Base-by-base conservation (phyloP, 2,888 invertebrate species). In the Agriopis marginaria region DNA sequence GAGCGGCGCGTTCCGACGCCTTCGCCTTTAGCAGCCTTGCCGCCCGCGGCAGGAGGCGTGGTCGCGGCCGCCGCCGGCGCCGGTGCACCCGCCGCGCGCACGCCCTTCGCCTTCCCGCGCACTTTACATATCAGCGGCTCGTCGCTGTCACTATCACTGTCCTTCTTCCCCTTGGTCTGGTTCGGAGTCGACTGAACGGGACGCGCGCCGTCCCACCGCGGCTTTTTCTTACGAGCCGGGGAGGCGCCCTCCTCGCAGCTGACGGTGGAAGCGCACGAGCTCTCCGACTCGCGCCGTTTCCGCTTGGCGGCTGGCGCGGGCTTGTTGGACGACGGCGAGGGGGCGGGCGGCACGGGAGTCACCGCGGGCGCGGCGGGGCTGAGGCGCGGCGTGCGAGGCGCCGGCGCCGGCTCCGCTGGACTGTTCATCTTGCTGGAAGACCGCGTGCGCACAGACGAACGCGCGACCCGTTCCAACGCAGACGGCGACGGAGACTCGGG, bases 221-320 rank as follows among this genome's bases (percentile, higher is more conserved):
- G 89, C 73, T 93, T 92, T 81, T 93, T 93, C 81, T 90, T 90
- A 51, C 91, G 81, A 0, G 79, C 87, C 58, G 89, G 89, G 12
- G 91, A 90, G 9, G 90, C 81, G 47, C 89, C 92, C 76, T 94
- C 95, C 77, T 95, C 96, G 77, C 95, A 95, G 81, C 96, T 96
- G 60, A 95, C 92, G 75, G 95, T 95, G 0, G 96, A 96, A 1
- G 96, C 95, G 73, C 95, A 95, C 53, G 96, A 96, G 87, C 97
- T 96, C 80, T 97, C 97, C 0, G 97, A 97, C 83, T 97, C 97
- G 82, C 97, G 96, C 58, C 97, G 95, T 86, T 97, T 97, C 69
- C 98, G 95, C 85, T 97, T 97, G 17, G 89, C 93, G 23, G 90
- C 66, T 78, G 86, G 82, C 10, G 82, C 77, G 7, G 94, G 85